Conservation (phyloP, 2,888 invertebrate species). For the Troides oblongomaculatus region DNA sequence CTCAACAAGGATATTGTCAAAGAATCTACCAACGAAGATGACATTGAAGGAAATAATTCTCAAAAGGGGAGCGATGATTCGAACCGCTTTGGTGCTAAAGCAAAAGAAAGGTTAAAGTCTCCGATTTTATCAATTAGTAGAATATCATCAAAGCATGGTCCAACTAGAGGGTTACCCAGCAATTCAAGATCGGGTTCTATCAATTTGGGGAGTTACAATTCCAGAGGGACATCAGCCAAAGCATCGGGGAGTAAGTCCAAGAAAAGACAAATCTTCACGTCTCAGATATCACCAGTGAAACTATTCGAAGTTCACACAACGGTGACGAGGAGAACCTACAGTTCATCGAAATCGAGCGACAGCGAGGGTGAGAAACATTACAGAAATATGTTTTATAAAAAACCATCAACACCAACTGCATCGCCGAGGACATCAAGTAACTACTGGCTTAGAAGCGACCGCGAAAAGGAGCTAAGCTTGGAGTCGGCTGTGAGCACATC, state of each 20-base stretch:
- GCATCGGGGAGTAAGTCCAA: neutral
- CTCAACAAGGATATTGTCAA: conserved; percentile 42
- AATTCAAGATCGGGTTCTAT: conserved; percentile 24
- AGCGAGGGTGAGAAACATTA: conserved; percentile 31
- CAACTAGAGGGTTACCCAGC: conserved; percentile 34
- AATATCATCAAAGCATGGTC: conserved; percentile 34
- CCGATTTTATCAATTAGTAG: conserved; percentile 32
- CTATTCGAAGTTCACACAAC: conserved; percentile 39
- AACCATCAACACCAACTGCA: neutral
- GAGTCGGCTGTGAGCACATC: neutral
- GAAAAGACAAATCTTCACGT: conserved; percentile 28
- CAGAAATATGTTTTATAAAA: conserved; percentile 28
- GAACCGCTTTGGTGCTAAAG: neutral
- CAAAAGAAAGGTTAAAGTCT: conserved; percentile 4
- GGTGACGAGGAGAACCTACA: conserved; percentile 1
- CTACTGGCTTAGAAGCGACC: conserved; percentile 3
- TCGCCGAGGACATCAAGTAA: neutral
- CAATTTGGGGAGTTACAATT: neutral
- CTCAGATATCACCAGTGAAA: conserved; percentile 56
- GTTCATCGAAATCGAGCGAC: conserved; percentile 10
- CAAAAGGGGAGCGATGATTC: neutral
- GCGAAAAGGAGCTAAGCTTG: neutral
- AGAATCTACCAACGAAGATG: neutral
- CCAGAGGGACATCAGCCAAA: conserved; percentile 3
- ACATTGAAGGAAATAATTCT: neutral